Evolutionary conservation across 1,140 invertebrate species (phyloP), one percentile per base, ranked within the genome.

Genomic region (Drosophila littoralis): DNA sequence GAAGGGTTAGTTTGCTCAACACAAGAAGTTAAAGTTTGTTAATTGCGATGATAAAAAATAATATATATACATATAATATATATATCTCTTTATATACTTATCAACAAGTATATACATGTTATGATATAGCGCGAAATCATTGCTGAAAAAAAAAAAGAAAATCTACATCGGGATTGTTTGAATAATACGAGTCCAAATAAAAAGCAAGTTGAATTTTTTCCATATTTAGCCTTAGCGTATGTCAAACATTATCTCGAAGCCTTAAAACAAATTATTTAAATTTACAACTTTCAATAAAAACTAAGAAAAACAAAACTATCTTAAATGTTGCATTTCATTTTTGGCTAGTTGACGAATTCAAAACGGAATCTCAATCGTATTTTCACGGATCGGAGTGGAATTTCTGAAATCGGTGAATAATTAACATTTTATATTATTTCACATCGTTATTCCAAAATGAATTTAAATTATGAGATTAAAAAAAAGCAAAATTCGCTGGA

Each of bases 251-350:
- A 81, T 88, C 45, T 48, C 70, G 65, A 88, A 89, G 84, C 84
- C 84, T 88, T 89, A 89, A 88, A 59, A 59, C 51, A 15, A 54
- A 61, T 83, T 89, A 88, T 83, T 84, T 88, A 83, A 75, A 88
- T 83, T 78, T 77, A 80, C 61, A 67, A 79, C 78, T 78, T 89
- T 89, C 77, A 88, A 88, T 88, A 89, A 88, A 88, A 90, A 67
- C 63, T 63, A 83, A 71, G 68, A 75, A 55, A 79, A 84, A 60
- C 46, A 64, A 4, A 57, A 50, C 6, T 60, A 17, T 2, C 32
- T 33, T 52, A 12, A 6, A 7, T 22, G 45, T 42, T 45, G 32
- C 35, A 50, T 67, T 67, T 55, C 15, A 22, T 52, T 54, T 28
- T 22, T 55, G 36, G 22, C 22, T 5, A 28, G 22, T 28, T 28